Evolutionary conservation across 2,888 invertebrate genomes (phyloP), one percentile per base, ranked within the genome.

Genomic region (Saturnia japonica): DNA sequence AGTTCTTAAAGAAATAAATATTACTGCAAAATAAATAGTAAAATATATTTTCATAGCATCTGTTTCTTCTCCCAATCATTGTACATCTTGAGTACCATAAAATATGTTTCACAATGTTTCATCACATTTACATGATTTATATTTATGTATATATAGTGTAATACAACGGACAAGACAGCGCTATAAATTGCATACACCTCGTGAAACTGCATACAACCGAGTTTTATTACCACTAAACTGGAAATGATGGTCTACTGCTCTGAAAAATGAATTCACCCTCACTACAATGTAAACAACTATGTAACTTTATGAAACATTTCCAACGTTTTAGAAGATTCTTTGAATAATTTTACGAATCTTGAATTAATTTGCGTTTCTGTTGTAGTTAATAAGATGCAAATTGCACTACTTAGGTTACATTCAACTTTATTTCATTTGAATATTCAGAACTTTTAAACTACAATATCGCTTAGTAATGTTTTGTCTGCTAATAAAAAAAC

Each of bases 171-270:
- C 40, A 40, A 1, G 42, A 66, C 66, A 6, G 47, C 16, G 66
- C 54, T 43, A 64, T 71, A 71, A 71, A 71, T 68, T 68, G 60
- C 51, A 64, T 62, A 62, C 47, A 71, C 68, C 19, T 64, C 25
- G 60, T 25, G 42, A 9, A 40, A 51, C 71, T 71, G 71, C 71
- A 68, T 71, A 47, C 54, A n/a, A 60, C 19, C 60, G 47, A 47
- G 40, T 68, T 71, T 71, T 68, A 71, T 62, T 60, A 64, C 71
- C 51, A 68, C 71, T 71, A 71, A 71, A 71, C 68, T 68, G 62
- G 68, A n/a, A 25, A 25, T 45, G 60, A 60, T 45, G 51, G 68
- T 45, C n/a, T 70, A 45, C 68, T 54, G 19, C 67, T 14, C 28
- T 68, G 71, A 71, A 71, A 71, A 68, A 71, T 71, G 71, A 68